These are phyloP conservation scores for Pomacea maculata DNA, from an alignment of 1,140 invertebrate genomes.

Conservation along the genomic window DNA sequence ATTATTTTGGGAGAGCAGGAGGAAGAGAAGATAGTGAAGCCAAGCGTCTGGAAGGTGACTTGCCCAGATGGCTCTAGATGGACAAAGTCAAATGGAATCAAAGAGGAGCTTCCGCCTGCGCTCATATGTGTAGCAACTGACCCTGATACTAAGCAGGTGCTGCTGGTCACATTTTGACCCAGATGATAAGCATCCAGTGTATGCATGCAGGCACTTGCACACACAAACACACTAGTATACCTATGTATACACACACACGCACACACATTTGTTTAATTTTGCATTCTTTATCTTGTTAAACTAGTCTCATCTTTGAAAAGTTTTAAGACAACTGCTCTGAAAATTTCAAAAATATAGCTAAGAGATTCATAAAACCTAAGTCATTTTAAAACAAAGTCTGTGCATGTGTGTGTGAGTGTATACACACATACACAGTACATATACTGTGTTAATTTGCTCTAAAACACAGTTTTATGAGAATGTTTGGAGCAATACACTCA, in stretches of 20 bases:
- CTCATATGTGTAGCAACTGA: slow-evolving; percentile 59
- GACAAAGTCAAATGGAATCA: slow-evolving; percentile 31
- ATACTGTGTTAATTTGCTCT: too few species aligned
- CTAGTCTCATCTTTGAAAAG: too few species aligned
- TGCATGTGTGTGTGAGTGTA: too few species aligned
- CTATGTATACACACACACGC: slow-evolving; percentile 12
- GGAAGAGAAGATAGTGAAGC: slow-evolving; percentile 34
- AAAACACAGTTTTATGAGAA: too few species aligned
- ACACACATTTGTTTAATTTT: neutral
- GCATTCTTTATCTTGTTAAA: neutral
- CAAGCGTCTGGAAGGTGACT: slow-evolving; percentile 54
- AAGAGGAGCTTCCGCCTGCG: slow-evolving; percentile 43
- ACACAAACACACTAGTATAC: neutral
- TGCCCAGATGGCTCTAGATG: slow-evolving; percentile 55
- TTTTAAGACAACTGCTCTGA: too few species aligned
- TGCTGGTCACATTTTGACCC: too few species aligned
- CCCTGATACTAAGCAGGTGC: slow-evolving; percentile 61
- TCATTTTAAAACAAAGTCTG: too few species aligned
- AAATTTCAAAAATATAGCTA: too few species aligned
- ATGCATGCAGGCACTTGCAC: neutral
- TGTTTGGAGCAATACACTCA: too few species aligned
- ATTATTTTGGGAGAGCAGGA: slow-evolving; percentile 20
- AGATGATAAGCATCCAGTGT: neutral
- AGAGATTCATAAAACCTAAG: too few species aligned
- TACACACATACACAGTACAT: too few species aligned